Evolutionary conservation across 2,888 invertebrate species (phyloP), one percentile per base, ranked within the genome.

Genomic region (Eilema depressum): DNA sequence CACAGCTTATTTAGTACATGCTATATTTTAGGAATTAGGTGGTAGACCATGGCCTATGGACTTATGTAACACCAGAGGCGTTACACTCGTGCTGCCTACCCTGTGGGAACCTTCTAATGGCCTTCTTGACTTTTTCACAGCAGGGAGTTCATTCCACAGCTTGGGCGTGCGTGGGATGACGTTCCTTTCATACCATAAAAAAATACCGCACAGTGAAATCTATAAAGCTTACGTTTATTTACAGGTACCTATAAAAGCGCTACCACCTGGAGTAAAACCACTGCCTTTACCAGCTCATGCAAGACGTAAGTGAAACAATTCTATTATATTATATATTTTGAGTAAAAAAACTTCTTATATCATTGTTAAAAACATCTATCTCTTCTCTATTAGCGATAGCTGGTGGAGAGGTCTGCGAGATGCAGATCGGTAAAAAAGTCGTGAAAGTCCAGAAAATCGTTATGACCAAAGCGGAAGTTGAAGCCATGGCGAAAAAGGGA

Each of bases 391-490:
- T 23, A 90, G 90, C 87, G 11, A 75, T 91, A 68, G 80, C 85
- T 0, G 74, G 88, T 5, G 89, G 89, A 0, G 93, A 93, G 71
- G 80, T 94, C 11, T 92, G 93, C 70, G 92, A 94, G 85, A 96
- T 95, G 96, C 96, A 96, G 87, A 95, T 96, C 28, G 97, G 96
- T 56, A 96, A 96, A 82, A 96, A 96, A 83, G 92, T 96, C 57
- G 96, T 97, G 0, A 96, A 96, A 81, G 96, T 97, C 14, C 96
- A 97, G 87, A 96, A 96, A 86, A 96, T 97, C 60, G 96, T 96
- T 3, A 96, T 97, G 94, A 96, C 96, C 12, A 97, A 96, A 88
- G 96, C 96, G 0, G 96, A 97, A 85, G 96, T 97, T 26, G 96
- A 96, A 76, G 96, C 96, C 8, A 96, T 97, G 96, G 96, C 96